A percentile compares a stretch with the other conserved stretches of the same genome.
Conservation (phyloP, 1,140 invertebrate genomes). For the Lepidurus couesii region DNA sequence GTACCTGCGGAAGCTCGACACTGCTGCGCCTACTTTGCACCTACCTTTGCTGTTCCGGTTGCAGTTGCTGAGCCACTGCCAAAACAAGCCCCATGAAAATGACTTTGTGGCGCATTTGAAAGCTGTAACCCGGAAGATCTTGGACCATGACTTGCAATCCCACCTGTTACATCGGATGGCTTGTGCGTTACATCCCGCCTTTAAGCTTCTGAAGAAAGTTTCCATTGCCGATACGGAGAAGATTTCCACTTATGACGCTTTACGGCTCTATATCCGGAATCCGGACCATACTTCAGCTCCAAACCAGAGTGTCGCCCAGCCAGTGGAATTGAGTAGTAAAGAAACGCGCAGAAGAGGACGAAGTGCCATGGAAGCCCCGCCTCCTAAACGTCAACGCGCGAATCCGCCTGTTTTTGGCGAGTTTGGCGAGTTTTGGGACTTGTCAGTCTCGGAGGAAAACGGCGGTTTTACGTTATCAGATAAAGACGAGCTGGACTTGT, state of each 20-base stretch:
- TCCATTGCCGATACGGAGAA: slow-evolving; percentile 26
- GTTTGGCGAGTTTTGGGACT: slow-evolving; percentile 24
- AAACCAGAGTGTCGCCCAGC: neutral
- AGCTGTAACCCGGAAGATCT: neutral
- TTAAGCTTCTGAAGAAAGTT: slow-evolving; percentile 29
- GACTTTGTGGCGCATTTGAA: slow-evolving; percentile 23
- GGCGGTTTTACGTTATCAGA: neutral
- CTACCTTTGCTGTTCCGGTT: neutral
- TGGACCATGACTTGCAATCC: slow-evolving; percentile 13
- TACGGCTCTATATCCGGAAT: slow-evolving; percentile 15
- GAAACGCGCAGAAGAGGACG: neutral
- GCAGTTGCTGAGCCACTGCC: neutral
- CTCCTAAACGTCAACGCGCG: neutral
- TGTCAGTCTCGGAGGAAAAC: neutral
- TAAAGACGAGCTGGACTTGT: slow-evolving; percentile 30
- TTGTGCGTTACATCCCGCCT: slow-evolving; percentile 31
- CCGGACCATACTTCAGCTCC: neutral
- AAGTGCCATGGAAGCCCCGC: neutral
- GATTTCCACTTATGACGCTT: slow-evolving; percentile 14
- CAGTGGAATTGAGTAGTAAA: slow-evolving; percentile 15
- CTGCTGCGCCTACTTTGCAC: neutral
- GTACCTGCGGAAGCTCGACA: neutral
- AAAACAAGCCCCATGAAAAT: neutral
- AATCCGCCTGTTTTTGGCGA: slow-evolving; percentile 26
- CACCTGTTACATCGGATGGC: slow-evolving; percentile 25